Conservation (phyloP, 2,113 vertebrate species). For the Todiramphus chloris region DNA sequence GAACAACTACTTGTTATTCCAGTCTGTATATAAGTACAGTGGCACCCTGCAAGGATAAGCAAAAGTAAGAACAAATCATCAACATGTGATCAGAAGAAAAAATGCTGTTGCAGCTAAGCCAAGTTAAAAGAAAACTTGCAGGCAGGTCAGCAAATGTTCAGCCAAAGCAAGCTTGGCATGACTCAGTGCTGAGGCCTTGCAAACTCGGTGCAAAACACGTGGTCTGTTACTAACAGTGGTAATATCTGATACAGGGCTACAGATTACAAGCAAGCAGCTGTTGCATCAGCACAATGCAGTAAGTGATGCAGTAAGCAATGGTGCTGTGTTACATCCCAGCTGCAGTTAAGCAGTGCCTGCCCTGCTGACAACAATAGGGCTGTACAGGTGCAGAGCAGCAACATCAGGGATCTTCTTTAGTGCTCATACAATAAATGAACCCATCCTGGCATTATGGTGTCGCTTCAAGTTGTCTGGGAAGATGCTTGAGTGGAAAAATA, state of each 20-base stretch:
- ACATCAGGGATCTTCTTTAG: background rate
- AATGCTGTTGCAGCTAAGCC: background rate
- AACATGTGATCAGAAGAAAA: background rate
- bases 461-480: background rate
- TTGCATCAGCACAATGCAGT: background rate
- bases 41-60: background rate
- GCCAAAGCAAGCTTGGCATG: background rate
- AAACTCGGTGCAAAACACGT: background rate
- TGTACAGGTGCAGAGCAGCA: background rate
- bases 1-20: background rate
- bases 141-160: background rate
- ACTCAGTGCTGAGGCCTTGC: background rate
- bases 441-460: fast-evolving
- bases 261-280: background rate
- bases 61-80: background rate
- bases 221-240: background rate
- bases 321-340: background rate
- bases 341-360: background rate
- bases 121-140: background rate
- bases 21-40: background rate
- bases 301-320: background rate
- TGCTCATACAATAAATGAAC: background rate
- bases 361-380: background rate
- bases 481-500: slow-evolving; percentile 20
- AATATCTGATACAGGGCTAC: background rate